Base-by-base conservation (phyloP, 2,113 vertebrate species). In the Fukomys damarensis region DNA sequence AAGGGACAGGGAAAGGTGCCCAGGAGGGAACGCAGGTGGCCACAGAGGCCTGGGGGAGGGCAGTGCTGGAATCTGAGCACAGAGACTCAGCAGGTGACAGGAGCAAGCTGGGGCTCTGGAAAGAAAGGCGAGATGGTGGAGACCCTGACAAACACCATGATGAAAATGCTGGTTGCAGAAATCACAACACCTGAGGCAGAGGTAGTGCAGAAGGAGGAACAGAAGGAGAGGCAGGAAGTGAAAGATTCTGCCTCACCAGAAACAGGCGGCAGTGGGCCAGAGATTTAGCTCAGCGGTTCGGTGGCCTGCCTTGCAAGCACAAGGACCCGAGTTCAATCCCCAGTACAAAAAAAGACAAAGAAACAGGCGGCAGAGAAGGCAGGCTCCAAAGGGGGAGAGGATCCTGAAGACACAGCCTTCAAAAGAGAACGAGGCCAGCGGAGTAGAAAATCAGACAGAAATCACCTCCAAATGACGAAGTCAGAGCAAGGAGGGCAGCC, bases 81-180 rank as follows among this genome's bases (percentile, higher is more conserved):
- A 58, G 41, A 38, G n/a, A 93, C 7, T 3, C 76, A 13, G 14
- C 93, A 58, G 32, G 49, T 72, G 54, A 70, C 72, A 81, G 58
- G 87, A 56, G 58, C 22, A 72, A 92, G 30, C 79, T 91, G 43
- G 58, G 66, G 35, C 43, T 82, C 24, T 85, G 91, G 30, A 93
- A 84, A 77, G 94, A 88, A 80, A 87, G 87, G 63, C 49, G 83
- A 96, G n/a, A 70, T 93, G 30, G 93, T 59, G 11, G 83, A 96
- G 68, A 86, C 70, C 70, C 35, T 96, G 81, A 91, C 66, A 86
- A 85, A 49, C 22, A 82, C 94, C 11, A 20, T 95, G 63, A 89
- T 76, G 26, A 43, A 95, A 72, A 86, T 92, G 46, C 26, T 95
- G 56, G 28, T 26, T 35, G 72, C 65, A 77, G 59, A 68, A 85